Conservation (phyloP, 1,140 invertebrate species). For the Drosophila santomea region DNA sequence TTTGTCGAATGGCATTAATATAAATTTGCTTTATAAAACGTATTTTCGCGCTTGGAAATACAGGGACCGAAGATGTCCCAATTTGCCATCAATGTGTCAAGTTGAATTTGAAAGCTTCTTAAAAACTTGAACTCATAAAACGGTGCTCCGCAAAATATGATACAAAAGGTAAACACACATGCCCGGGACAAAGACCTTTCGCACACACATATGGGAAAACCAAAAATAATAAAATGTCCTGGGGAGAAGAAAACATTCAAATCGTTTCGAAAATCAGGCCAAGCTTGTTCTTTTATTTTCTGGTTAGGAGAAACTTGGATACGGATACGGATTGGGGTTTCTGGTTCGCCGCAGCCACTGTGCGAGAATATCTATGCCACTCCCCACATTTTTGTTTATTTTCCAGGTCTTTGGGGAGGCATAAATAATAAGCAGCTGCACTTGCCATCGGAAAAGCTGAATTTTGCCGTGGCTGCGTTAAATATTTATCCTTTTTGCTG, state of each 20-base stretch:
- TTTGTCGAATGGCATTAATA: constrained; percentile 38
- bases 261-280: constrained; percentile 46
- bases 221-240: constrained; percentile 7
- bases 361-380: constrained; percentile 37
- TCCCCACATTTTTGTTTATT: constrained; percentile 37
- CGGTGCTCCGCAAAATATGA: constrained; percentile 32
- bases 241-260: constrained; percentile 15
- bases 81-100: constrained; percentile 44
- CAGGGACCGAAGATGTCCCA: constrained; percentile 21
- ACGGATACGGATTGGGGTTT: constrained; percentile 47
- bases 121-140: constrained; percentile 49
- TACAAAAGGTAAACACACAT: constrained; percentile 45
- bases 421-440: constrained; percentile 61
- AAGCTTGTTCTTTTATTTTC: constrained; percentile 33
- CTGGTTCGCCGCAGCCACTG: constrained; percentile 39
- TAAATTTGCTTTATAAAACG: constrained; percentile 28
- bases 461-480: constrained; percentile 38
- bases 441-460: constrained; percentile 30
- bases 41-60: constrained; percentile 1
- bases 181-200: constrained; percentile 14
- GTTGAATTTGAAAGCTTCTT: constrained; percentile 56
- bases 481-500: constrained; percentile 52
- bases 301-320: constrained; percentile 10
- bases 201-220: neutral
- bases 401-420: constrained; percentile 38